phyloP scores from a whole-genome alignment of 2,888 invertebrate genomes.

The Eledone cirrhosa region DNA sequence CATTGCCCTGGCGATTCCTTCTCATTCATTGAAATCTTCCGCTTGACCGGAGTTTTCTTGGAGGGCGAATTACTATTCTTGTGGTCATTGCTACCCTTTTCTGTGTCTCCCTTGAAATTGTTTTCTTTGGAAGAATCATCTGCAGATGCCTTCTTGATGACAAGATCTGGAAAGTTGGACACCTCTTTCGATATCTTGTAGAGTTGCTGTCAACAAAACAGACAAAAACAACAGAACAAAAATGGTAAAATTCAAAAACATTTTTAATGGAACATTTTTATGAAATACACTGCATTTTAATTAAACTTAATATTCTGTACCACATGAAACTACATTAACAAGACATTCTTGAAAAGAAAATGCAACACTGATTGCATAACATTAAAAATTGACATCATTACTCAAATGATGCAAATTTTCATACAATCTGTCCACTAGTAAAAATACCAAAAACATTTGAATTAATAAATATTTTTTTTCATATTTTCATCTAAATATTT shows the following conservation, averaged over 20 bases:
- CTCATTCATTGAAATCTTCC: neutral
- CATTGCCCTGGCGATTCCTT: neutral
- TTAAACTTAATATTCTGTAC: too few species aligned
- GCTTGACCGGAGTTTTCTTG: neutral
- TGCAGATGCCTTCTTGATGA: slow-evolving; percentile 35
- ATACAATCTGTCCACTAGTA: too few species aligned
- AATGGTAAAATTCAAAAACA: neutral
- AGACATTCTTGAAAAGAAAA: too few species aligned
- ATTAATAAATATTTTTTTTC: too few species aligned
- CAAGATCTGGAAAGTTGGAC: slow-evolving; percentile 55
- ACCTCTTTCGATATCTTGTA: slow-evolving; percentile 65
- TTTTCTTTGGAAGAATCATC: slow-evolving; percentile 36
- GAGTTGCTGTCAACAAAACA: slow-evolving; percentile 52
- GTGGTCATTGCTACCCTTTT: slow-evolving; percentile 25
- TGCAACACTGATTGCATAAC: too few species aligned
- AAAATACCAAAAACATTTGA: too few species aligned
- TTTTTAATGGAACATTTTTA: too few species aligned
- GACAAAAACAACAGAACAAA: neutral
- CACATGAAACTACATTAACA: too few species aligned
- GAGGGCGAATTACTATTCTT: neutral
- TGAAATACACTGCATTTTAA: too few species aligned
- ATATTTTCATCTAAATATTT: too few species aligned
- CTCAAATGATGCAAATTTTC: too few species aligned
- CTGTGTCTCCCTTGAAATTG: slow-evolving; percentile 28
- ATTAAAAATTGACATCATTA: too few species aligned